Conservation (phyloP, 2,113 vertebrate genomes). For the Sturnira hondurensis region DNA sequence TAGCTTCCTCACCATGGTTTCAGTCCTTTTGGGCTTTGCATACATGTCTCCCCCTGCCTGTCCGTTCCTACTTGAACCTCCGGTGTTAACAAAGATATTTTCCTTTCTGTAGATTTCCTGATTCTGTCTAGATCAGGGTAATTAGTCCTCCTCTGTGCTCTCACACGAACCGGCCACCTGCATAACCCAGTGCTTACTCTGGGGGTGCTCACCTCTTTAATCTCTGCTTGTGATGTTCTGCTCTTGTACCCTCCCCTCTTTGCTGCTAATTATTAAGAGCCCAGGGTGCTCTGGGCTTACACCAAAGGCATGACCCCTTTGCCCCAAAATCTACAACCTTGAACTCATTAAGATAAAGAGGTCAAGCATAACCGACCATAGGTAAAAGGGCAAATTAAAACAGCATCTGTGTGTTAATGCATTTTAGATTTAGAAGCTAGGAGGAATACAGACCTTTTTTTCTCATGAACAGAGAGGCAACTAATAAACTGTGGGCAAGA, state of each 20-base stretch:
- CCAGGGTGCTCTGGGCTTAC: not conserved
- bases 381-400: conserved; percentile 24
- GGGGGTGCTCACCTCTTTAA: not conserved
- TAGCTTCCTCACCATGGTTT: not conserved
- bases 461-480: not conserved
- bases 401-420: not conserved
- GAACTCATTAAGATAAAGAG: conserved; percentile 42
- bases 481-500: not conserved
- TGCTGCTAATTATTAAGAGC: conserved; percentile 6
- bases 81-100: not conserved
- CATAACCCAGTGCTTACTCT: not conserved
- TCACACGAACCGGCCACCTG: not conserved
- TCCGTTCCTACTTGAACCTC: not conserved
- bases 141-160: not conserved
- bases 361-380: conserved; percentile 4
- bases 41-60: not conserved
- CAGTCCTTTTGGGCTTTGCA: not conserved
- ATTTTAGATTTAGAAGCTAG: conserved; percentile 38
- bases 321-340: conserved; percentile 11
- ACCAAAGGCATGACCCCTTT: not conserved
- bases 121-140: not conserved
- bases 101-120: not conserved
- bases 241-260: not conserved
- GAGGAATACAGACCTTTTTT: not conserved
- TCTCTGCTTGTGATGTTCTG: not conserved